Base-by-base conservation (phyloP, 2,888 invertebrate genomes). In the Tiliacea citrago region DNA sequence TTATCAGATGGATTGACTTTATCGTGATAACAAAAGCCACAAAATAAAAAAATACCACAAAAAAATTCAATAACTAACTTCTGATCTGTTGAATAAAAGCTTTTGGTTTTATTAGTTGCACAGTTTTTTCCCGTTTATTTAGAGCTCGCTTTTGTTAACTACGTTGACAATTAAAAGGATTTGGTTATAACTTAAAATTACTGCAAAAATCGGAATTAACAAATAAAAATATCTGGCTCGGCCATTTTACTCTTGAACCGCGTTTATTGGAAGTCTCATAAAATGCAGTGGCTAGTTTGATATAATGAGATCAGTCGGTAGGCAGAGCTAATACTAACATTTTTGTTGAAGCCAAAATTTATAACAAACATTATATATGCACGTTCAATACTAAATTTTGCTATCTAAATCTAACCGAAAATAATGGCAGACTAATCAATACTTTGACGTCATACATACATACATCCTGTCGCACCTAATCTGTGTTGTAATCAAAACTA, bases 1-100 rank as follows among this genome's bases (percentile, higher is more conserved):
- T 68, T 55, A 76, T 77, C 81, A 39, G 42, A 55, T 69, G 8
- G 49, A 82, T 77, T 70, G 72, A 75, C 47, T 66, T 77, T 81
- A 83, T 75, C 83, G 21, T 21, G 77, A 78, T 83, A 80, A 47
- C 58, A 35, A 39, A 35, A 68, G 18, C 18, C 39, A 42, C 57
- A 21, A 75, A 60, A 58, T 42, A 63, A 65, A 63, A 73, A 13
- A 9, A 8, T 5, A 1, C 0, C 6, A 55, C 24, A 29, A 16
- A 35, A 68, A 18, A 18, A 8, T 2, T 13, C 21, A 0, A 24
- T 21, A 16, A 16, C 35, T 16, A 39, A 45, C 13, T 24, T 4
- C 21, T 58, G 35, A 18, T 5, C 24, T 51, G 29, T 42, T n/a
- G 18, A 61, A 29, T 75, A 39, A 60, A 60, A 60, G 21, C 7